Conservation (phyloP, 2,888 invertebrate genomes). For the Hydraecia micacea region DNA sequence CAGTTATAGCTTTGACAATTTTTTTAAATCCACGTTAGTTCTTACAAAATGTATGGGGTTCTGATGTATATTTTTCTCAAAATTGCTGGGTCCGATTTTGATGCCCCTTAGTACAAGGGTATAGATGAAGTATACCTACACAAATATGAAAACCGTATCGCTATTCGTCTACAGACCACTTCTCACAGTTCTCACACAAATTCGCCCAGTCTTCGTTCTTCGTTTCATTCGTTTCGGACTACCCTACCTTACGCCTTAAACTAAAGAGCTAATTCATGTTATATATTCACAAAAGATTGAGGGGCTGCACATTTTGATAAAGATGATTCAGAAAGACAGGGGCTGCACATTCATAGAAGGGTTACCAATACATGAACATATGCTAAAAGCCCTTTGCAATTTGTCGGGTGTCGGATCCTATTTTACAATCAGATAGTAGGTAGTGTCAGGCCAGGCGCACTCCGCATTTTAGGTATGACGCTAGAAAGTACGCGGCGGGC, state of each 20-base stretch:
- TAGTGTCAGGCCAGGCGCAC: no score
- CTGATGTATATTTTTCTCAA: neutral
- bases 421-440: no score
- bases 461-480: no score
- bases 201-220: neutral
- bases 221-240: neutral
- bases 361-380: neutral
- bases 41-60: neutral
- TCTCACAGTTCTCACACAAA: neutral
- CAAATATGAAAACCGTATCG: neutral
- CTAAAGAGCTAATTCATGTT: neutral
- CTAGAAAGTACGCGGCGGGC: no score
- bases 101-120: neutral
- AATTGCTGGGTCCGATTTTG: neutral
- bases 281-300: neutral
- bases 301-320: neutral
- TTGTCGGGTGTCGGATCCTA: neutral
- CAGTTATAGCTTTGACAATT: no score
- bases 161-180: neutral
- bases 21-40: neutral
- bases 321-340: neutral
- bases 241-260: neutral
- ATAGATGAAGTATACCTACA: neutral
- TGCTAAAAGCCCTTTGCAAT: neutral
- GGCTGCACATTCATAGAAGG: neutral